Evolutionary conservation across 2,888 invertebrate species (phyloP), one percentile per base, ranked within the genome.

Genomic region (Oligia latruncula): DNA sequence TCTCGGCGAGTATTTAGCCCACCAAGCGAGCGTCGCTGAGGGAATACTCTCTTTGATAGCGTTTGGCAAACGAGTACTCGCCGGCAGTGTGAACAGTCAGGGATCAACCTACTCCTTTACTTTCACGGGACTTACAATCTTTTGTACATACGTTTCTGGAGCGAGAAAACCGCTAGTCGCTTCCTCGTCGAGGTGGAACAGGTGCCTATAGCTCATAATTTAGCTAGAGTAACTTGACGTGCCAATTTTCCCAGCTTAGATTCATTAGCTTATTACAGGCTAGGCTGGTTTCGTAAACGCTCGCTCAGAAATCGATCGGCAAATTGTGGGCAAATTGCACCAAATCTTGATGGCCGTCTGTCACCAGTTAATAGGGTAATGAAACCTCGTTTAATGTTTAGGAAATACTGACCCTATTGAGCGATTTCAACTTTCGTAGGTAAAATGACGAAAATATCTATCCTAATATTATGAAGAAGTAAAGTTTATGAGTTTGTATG

Each of bases 211-310:
- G 76, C 81, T 83, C 87, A 89, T 92, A 90, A 91, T 89, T 91
- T 87, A 55, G 55, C 80, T n/a, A 35, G 49, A 78, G 52, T 77
- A 82, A 82, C 81, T 81, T 71, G 52, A 77, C 74, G 58, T 67
- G 52, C 89, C 87, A 90, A 91, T 92, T 92, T 92, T 85, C 90
- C 89, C 82, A 89, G 88, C 86, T 83, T 86, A 88, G 78, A 85
- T 89, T 88, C 82, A 90, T 91, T 91, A 90, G 77, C 78, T 87
- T 87, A 91, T 90, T 90, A 90, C 85, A 81, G 86, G 80, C 85
- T 88, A 70, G 77, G 82, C 89, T 74, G 87, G 93, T 94, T 93
- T 92, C 89, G 88, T 90, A 93, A 93, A 85, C 83, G 82, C 80
- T 85, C 78, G 80, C 78, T 74, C 85, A 86, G 81, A 83, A 87